phyloP scores from a whole-genome alignment of 2,888 invertebrate genomes.

The Amphipoea oculea region DNA sequence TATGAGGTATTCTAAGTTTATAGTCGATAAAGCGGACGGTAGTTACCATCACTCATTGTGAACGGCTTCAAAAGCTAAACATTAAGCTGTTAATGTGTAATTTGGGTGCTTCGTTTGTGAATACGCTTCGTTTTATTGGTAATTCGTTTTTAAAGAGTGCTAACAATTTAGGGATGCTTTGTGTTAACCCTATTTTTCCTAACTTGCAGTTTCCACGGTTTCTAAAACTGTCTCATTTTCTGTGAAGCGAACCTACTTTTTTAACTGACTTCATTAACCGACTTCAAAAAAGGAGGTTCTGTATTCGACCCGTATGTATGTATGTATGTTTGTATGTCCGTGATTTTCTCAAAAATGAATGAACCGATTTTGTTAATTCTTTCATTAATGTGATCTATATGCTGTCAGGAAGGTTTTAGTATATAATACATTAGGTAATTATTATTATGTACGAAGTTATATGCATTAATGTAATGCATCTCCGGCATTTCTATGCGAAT shows the following conservation, averaged over 20 bases:
- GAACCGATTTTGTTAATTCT: no score
- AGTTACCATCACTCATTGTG: constrained; percentile 71
- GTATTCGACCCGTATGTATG: no score
- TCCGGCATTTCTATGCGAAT: no score
- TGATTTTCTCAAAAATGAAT: no score
- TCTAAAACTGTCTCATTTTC: background rate
- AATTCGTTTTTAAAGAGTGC: constrained; percentile 49
- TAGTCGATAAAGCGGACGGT: constrained; percentile 80
- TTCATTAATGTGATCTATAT: no score
- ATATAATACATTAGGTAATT: no score
- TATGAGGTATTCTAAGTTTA: constrained; percentile 72
- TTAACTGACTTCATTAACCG: no score
- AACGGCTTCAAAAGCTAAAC: constrained; percentile 66
- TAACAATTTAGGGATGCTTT: background rate
- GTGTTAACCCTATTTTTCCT: background rate
- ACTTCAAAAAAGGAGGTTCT: no score
- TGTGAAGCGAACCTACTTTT: background rate
- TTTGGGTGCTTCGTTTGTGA: constrained; percentile 57
- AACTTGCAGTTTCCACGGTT: background rate
- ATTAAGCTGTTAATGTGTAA: constrained; percentile 67
- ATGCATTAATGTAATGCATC: no score
- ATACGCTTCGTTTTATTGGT: constrained; percentile 51
- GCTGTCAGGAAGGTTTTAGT: no score
- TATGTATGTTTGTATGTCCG: no score
- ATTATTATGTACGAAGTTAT: no score